Base-by-base conservation (phyloP, 2,888 invertebrate species). In the Galeruca laticollis region DNA sequence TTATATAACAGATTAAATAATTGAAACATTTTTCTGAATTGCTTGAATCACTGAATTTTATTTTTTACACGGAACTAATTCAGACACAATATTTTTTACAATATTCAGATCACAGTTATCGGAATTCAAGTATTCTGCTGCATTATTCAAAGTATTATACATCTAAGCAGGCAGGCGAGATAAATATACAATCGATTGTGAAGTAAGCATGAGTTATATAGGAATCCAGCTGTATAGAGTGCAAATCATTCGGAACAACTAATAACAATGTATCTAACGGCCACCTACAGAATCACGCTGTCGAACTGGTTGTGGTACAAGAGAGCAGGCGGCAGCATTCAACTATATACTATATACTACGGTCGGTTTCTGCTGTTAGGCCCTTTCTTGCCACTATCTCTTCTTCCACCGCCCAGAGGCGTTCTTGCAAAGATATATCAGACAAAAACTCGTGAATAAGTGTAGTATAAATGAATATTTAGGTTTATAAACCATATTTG, bases 281-380 rank as follows among this genome's bases (percentile, higher is more conserved):
- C 82, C 82, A 82, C 82, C 82, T 81, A 82, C 82, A 80, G 79
- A 79, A 79, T 82, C 81, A 82, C 81, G 81, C 81, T 79, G 77
- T 77, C 69, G 76, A 80, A 79, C 80, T 79, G 77, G 79, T 80
- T 78, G 78, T 77, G 78, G 78, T 74, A 77, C 69, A 73, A 75
- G 75, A 77, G 73, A 78, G 73, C 75, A 75, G 76, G 76, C 77
- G 68, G 75, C 73, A 67, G 64, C 56, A 69, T 69, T 31, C 66
- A 71, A 64, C 71, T 70, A 69, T 54, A 54, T 54, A 31, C 26
- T 33, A 54, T 54, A 51, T 51, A 57, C 47, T 68, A 43, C 54
- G 59, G 71, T 69, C 69, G 61, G 63, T 65, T 65, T 64, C 63
- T 47, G 67, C 71, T 72, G 70, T 73, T 73, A 26, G 52, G 37